phyloP scores from a whole-genome alignment of 2,888 invertebrate species.

The Sphaeridia pumilis region DNA sequence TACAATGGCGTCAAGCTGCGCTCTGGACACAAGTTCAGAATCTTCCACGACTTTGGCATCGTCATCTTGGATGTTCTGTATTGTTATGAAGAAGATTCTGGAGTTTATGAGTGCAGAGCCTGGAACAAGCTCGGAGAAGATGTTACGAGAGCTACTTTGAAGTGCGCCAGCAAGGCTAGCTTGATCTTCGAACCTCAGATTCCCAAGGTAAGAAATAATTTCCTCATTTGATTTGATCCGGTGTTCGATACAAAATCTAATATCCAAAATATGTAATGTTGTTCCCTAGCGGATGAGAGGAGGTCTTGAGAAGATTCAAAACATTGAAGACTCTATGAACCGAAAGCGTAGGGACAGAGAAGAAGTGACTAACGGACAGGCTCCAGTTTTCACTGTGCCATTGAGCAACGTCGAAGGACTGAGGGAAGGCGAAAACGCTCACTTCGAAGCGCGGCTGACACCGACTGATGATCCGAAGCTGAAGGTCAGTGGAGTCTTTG shows the following conservation, averaged over 20 bases:
- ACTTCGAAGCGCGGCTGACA: conserved; percentile 77
- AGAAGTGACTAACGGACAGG: conserved; percentile 65
- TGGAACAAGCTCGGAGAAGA: conserved; percentile 77
- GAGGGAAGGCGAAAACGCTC: conserved; percentile 81
- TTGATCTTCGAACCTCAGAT: conserved; percentile 85
- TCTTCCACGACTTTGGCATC: conserved; percentile 95
- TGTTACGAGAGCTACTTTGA: conserved; percentile 68
- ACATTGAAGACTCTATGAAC: conserved; percentile 77
- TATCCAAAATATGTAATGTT: background rate
- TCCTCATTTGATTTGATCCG: conserved; percentile 4
- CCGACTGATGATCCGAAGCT: conserved; percentile 84
- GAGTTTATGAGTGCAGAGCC: conserved; percentile 69
- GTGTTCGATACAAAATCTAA: background rate
- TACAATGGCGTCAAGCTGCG: conserved; percentile 84
- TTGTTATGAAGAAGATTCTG: conserved; percentile 74
- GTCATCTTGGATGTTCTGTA: conserved; percentile 90
- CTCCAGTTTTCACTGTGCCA: conserved; percentile 81
- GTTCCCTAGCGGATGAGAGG: conserved; percentile 72
- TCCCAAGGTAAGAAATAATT: conserved; percentile 55
- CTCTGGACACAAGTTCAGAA: conserved; percentile 89
- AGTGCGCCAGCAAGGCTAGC: conserved; percentile 77
- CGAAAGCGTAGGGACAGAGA: conserved; percentile 62
- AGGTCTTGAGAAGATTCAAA: conserved; percentile 83
- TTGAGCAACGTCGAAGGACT: conserved; percentile 74
- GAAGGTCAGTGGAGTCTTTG: conserved; percentile 45